Evolutionary conservation across 2,113 vertebrate species (phyloP), one percentile per base, ranked within the genome.

Genomic region (Brachypteracias leptosomus): DNA sequence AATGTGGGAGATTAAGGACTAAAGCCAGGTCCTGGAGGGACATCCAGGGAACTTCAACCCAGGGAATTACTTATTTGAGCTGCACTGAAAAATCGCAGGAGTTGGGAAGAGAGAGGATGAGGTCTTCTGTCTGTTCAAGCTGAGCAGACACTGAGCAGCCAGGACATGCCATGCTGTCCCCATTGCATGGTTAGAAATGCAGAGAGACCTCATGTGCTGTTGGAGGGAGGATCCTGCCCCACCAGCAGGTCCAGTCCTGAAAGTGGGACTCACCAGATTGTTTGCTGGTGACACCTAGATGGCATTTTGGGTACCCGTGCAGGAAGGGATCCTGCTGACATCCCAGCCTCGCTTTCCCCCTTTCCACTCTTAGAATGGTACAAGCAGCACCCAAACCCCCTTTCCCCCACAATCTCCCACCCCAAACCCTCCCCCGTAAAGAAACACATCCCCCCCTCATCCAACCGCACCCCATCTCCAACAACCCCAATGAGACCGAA

Each of bases 241-340:
- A 54, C 38, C 0, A 0, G 4, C 25, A 40, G 10, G 21, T 59
- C 33, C 1, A 12, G 7, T 46, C 31, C 11, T 3, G 40, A 31
- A 8, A 8, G 21, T 57, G 24, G 29, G 4, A n/a, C 52, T 9
- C 57, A 11, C 1, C 46, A 19, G 4, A 16, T 22, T 54, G 61
- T 61, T 63, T 68, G 72, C 67, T 65, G 73, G 49, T 7, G 18
- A 49, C 67, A 80, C 24, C 38, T 79, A 68, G 62, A 3, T 13
- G 62, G 38, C 85, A 12, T 74, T 81, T 88, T n/a, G 11, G 35
- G 58, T 61, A 68, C 66, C 57, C 51, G 44, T 72, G 25, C 35
- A 36, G 35, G 57, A 73, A 25, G 24, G 11, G 26, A 51, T 40
- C 59, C 61, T 49, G 9, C 38, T 73, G 49, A 46, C 38, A 1